Percentiles rank a stretch among this genome's conserved stretches.
Conservation (phyloP, 2,113 vertebrate genomes). For the Rhombomys opimus region DNA sequence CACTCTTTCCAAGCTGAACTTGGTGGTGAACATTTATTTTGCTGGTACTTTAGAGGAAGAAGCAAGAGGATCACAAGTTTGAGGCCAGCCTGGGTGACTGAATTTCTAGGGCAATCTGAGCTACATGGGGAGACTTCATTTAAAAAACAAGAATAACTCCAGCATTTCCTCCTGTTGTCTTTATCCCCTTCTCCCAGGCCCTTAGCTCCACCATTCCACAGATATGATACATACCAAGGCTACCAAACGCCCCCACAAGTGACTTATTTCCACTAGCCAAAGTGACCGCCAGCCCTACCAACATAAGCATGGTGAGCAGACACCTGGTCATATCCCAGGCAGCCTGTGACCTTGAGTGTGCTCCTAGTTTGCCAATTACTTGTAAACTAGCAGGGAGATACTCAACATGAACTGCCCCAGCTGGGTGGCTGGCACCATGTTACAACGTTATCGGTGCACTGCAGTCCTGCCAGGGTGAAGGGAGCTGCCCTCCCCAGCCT, state of each 20-base stretch:
- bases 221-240: background rate
- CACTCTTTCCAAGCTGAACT: background rate
- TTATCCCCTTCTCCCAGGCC: too few species aligned
- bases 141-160: background rate
- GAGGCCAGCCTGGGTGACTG: background rate
- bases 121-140: background rate
- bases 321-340: background rate
- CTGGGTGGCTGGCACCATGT: background rate
- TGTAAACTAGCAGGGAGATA: too few species aligned
- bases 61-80: background rate
- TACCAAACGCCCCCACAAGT: background rate
- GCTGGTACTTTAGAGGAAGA: too few species aligned
- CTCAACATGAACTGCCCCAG: background rate
- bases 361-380: background rate
- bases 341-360: background rate
- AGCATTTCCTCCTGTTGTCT: background rate
- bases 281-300: background rate
- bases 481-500: background rate
- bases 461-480: too few species aligned
- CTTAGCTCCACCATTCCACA: background rate
- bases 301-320: background rate
- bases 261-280: background rate
- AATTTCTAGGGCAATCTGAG: background rate
- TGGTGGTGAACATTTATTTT: background rate
- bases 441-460: fast-evolving